A percentile compares a stretch with the other conserved stretches of the same genome.
Conservation (phyloP, 2,113 vertebrate species). For the Machaerirhynchus nigripectus region DNA sequence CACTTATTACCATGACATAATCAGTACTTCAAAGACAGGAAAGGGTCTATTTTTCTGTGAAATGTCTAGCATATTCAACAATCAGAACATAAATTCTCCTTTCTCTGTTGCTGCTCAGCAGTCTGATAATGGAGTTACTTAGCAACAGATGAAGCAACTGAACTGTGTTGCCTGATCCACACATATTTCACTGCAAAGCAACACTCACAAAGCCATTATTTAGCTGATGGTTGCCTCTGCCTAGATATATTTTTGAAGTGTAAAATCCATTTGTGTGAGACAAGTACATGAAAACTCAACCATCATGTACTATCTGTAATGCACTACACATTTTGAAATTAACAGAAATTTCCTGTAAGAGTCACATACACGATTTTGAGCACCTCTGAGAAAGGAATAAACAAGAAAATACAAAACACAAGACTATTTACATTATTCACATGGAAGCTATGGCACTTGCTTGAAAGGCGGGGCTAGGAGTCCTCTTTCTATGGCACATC, state of each 20-base stretch:
- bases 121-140: slow-evolving; percentile 28
- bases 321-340: not conserved
- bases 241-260: not conserved
- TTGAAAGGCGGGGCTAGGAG: not conserved
- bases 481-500: not conserved
- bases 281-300: not conserved
- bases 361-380: not conserved
- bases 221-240: not conserved
- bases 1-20: not conserved
- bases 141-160: slow-evolving; percentile 44
- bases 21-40: not conserved
- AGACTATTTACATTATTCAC: not conserved
- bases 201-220: not conserved
- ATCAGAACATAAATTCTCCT: slow-evolving; percentile 10
- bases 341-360: not conserved
- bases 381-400: not conserved
- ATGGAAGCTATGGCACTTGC: not conserved
- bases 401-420: not conserved
- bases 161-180: not conserved
- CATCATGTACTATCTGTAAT: not conserved
- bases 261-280: not conserved
- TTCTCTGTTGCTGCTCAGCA: not conserved
- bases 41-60: not conserved
- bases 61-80: not conserved
- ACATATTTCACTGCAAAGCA: not conserved